phyloP scores from a whole-genome alignment of 2,888 invertebrate species.

The Tineola bisselliella region DNA sequence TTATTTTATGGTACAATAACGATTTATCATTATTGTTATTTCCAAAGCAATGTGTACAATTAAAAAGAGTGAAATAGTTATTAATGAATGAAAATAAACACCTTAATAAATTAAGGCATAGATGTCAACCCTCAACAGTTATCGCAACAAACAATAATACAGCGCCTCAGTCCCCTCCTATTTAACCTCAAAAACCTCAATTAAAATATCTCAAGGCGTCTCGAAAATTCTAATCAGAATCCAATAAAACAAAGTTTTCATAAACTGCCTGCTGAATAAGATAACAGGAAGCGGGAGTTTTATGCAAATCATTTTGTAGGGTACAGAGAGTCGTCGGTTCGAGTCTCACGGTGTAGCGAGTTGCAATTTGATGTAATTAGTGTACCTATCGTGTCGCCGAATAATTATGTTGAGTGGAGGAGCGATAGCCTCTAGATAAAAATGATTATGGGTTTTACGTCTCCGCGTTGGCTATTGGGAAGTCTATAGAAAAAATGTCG shows the following conservation, averaged over 20 bases:
- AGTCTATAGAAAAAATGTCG: not conserved
- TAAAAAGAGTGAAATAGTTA: too few species aligned
- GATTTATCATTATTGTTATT: too few species aligned
- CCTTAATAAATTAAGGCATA: not conserved
- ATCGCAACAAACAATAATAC: not conserved
- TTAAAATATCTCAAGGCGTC: not conserved
- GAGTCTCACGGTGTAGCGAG: slow-evolving; percentile 6
- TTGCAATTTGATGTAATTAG: slow-evolving; percentile 11
- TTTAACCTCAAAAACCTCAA: slow-evolving; percentile 34
- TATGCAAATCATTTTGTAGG: slow-evolving; percentile 41
- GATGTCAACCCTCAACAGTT: not conserved
- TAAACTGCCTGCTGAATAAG: slow-evolving; percentile 51
- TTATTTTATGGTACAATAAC: too few species aligned
- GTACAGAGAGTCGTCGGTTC: not conserved
- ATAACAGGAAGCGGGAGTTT: slow-evolving; percentile 54
- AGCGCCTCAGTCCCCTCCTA: slow-evolving; percentile 4
- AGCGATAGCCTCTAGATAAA: slow-evolving; percentile 26
- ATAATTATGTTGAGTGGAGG: slow-evolving; percentile 27
- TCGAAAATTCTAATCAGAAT: slow-evolving; percentile 41
- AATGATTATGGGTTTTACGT: not conserved
- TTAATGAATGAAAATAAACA: not conserved
- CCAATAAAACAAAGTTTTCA: slow-evolving; percentile 59
- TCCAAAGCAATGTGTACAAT: too few species aligned
- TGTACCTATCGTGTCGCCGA: slow-evolving; percentile 28
- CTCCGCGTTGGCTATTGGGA: not conserved